phyloP scores from a whole-genome alignment of 1,140 invertebrate genomes.

The Magallana angulata region DNA sequence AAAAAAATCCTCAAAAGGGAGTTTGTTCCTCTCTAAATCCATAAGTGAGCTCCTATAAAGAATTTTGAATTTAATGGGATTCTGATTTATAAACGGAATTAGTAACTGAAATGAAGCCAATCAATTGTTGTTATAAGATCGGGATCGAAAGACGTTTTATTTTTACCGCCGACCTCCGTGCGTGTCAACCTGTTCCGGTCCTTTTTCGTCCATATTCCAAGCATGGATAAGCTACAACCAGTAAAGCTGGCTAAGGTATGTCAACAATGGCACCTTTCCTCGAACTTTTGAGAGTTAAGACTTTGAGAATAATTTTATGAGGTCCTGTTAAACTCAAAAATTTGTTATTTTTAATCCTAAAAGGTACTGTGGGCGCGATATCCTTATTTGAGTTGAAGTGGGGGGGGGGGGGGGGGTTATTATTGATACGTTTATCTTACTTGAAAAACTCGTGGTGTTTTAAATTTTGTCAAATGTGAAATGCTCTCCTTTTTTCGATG shows the following conservation, averaged over 20 bases:
- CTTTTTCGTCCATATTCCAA: constrained; percentile 11
- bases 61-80: no score
- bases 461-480: no score
- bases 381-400: not conserved
- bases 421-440: not conserved
- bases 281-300: not conserved
- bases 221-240: constrained; percentile 65
- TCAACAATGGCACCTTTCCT: not conserved
- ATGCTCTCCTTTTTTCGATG: no score
- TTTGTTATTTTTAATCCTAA: not conserved
- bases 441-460: no score
- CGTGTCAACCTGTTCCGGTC: constrained; percentile 53
- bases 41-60: no score
- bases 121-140: not conserved
- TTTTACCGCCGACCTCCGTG: not conserved
- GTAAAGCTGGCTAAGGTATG: constrained; percentile 64
- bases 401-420: not conserved
- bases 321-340: not conserved
- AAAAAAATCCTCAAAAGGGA: no score
- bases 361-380: not conserved
- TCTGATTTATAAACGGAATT: no score
- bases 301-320: no score
- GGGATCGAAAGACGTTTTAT: constrained; percentile 10
- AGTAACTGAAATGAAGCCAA: no score
- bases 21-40: no score